These are phyloP conservation scores for Thecophora atra DNA, from an alignment of 2,888 invertebrate species.

Conservation along the genomic window DNA sequence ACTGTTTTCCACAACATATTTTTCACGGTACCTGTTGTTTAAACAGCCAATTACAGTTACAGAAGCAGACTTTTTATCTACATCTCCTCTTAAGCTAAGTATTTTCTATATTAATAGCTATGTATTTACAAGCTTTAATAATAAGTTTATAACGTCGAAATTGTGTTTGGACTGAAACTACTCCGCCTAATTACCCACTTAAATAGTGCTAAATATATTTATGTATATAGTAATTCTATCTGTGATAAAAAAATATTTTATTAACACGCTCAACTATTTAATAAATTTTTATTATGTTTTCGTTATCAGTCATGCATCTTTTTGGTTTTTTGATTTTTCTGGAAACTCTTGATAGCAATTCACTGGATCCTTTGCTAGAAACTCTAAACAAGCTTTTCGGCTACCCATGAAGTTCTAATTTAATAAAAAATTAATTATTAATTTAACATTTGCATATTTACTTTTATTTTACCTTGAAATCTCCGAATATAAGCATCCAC, in stretches of 20 bases:
- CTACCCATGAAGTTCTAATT: conserved; percentile 58
- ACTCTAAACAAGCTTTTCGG: conserved; percentile 49
- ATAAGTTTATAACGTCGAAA: too few species aligned
- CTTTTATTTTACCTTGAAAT: conserved; percentile 51
- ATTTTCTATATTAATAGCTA: too few species aligned
- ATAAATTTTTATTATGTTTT: too few species aligned
- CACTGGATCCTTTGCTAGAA: conserved; percentile 56
- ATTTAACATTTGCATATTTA: neutral
- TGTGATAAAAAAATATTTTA: too few species aligned
- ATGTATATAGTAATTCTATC: too few species aligned
- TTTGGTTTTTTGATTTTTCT: neutral
- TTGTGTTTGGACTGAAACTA: too few species aligned
- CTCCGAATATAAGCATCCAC: conserved; percentile 58
- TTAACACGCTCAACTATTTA: too few species aligned
- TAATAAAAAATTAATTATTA: neutral
- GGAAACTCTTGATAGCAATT: conserved; percentile 58
- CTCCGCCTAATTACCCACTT: too few species aligned
- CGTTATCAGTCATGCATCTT: neutral
- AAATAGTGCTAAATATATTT: too few species aligned
- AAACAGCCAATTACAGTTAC: neutral
- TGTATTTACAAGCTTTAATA: too few species aligned
- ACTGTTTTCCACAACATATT: neutral
- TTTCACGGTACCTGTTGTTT: neutral
- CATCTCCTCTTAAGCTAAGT: too few species aligned
- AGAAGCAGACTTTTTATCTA: too few species aligned